Conservation (phyloP, 2,888 invertebrate genomes). For the Trachelus troglodyta region DNA sequence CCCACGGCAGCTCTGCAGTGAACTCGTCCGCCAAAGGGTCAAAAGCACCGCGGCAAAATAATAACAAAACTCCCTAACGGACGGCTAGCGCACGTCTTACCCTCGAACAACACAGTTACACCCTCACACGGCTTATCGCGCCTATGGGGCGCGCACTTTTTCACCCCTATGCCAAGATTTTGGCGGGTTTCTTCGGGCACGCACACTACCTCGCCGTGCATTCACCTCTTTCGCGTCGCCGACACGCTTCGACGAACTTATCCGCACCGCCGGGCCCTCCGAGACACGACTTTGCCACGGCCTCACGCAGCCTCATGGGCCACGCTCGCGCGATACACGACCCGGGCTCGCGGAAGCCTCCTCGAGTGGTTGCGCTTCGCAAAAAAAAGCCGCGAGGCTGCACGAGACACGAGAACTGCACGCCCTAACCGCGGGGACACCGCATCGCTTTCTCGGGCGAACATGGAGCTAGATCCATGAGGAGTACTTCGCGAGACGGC, state of each 20-base stretch:
- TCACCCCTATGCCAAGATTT: constrained; percentile 48
- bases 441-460: constrained; percentile 63
- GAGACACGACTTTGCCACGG: constrained; percentile 7
- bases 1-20: constrained; percentile 57
- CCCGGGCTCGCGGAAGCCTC: constrained; percentile 7
- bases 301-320: background rate
- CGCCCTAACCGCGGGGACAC: constrained; percentile 64
- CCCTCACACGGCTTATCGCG: constrained; percentile 28
- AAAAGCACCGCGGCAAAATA: constrained; percentile 64
- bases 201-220: constrained; percentile 55
- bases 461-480: constrained; percentile 61
- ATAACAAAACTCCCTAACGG: constrained; percentile 53
- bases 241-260: constrained; percentile 38
- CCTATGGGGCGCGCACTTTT: constrained; percentile 25
- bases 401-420: constrained; percentile 56
- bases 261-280: constrained; percentile 13
- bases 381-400: constrained; percentile 42
- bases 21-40: constrained; percentile 63
- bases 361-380: constrained; percentile 16
- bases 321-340: constrained; percentile 5
- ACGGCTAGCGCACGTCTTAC: background rate
- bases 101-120: constrained; percentile 16
- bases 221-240: constrained; percentile 56
- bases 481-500: constrained; percentile 45
- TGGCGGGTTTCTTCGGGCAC: constrained; percentile 56